Evolutionary conservation across 92 coral and sea anemone species (phyloP), one percentile per base, ranked within the genome.

Genomic region (Actinostola sp.): DNA sequence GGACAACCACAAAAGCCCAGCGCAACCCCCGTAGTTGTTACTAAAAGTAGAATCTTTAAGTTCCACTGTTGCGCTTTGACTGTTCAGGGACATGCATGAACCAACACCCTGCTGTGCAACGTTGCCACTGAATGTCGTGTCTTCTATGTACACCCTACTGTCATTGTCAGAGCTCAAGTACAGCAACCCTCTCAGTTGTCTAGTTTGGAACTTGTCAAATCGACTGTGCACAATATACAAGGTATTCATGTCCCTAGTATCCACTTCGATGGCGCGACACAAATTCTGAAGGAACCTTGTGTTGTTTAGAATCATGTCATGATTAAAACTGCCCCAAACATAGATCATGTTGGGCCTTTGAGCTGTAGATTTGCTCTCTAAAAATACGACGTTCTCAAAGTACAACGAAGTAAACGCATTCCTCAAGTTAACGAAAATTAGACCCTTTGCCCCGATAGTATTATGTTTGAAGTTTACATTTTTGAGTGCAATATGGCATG

Each of bases 381-480:
- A 36, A 51, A 68, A 68, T 24, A n/a, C 15, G 1, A 50, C 62
- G 39, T 52, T 14, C 1, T 68, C 49, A 50, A 68, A 32, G 15
- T 8, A 28, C 33, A 68, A 27, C 41, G 61, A 50, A 1, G 46
- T 50, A n/a, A 68, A 50, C 20, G 50, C 74, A 33, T 51, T 50
- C 27, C 31, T 14, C 62, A 48, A 50, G 19, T 10, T 16, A 28
- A 68, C 46, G 14, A 32, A n/a, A n/a, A 68, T 34, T 12, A 77
- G 19, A 33, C 83, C 83, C 38, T 57, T 46, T 63, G 55, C 31
- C 3, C 52, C 51, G 29, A 79, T 38, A 23, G 15, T 12, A 51
- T 70, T 79, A 35, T 79, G 28, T 35, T 39, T 20, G 15, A 79
- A 61, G 6, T 50, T 50, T n/a, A 71, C 84, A n/a, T 79, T 70